Base-by-base conservation (phyloP, 1,140 invertebrate species). In the Neodiprion fabricii region DNA sequence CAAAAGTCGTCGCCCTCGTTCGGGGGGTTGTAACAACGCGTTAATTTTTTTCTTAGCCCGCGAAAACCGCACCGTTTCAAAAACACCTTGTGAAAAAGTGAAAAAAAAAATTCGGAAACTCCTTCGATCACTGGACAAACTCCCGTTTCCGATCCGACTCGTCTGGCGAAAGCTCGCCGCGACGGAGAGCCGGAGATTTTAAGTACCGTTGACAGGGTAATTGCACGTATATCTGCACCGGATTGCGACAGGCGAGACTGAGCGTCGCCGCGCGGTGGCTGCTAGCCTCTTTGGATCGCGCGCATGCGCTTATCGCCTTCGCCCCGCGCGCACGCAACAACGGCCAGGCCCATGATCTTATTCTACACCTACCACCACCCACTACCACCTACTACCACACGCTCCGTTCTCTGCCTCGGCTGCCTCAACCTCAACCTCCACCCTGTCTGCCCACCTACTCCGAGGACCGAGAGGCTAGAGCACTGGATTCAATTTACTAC, bases 191-290 rank as follows among this genome's bases (percentile, higher is more conserved):
- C 61, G 10, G 50, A 66, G 65, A 67, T 75, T 70, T 79, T 75
- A 67, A 84, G 76, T 79, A 82, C 79, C 78, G 80, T 82, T 85
- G 81, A 84, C 79, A 82, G 77, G 73, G 80, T 82, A 85, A 85
- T 84, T 83, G 82, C 77, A 76, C 83, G 82, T 84, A 85, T 83
- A 84, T 82, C 82, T 82, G 78, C 83, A 79, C 81, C 78, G 79
- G 83, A 85, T 84, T 83, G 84, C 80, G 74, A 84, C 80, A 76
- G 83, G 78, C 84, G 83, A 85, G 85, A 86, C 85, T 86, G 85
- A 85, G 76, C 83, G 83, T 82, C 82, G 82, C 85, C 82, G 83
- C 81, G 82, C 82, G 81, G 79, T 82, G 79, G 28, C 28, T 80
- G 78, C 74, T 80, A 76, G 79, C 76, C 79, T 72, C 70, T 72